A percentile compares a stretch with the other conserved stretches of the same genome.
Evolutionary conservation across 2,888 invertebrate genomes (phyloP).

Genomic region (Lordiphosa andalusiaca): DNA sequence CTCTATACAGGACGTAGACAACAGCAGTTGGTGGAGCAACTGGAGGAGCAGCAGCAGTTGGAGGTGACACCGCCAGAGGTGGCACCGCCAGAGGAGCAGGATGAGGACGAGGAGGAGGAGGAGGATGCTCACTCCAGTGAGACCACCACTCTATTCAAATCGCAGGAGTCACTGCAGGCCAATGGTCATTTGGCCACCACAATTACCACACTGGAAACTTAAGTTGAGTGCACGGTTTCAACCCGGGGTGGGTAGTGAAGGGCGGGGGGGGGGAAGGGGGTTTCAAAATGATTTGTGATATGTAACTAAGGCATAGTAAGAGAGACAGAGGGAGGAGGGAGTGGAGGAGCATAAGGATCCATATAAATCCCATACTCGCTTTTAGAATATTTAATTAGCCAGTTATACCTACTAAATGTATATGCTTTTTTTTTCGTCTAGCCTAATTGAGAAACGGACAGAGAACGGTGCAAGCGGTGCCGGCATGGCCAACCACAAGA

Average conservation of each 20-base stretch:
- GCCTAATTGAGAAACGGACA: too few relatives aligned
- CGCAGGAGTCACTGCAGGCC: constrained; percentile 50
- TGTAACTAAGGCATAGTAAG: constrained; percentile 11
- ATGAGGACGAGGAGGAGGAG: constrained; percentile 40
- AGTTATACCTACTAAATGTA: too few relatives aligned
- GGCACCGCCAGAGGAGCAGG: neutral
- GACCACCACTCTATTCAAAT: constrained; percentile 60
- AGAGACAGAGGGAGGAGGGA: too few relatives aligned
- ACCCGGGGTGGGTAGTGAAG: constrained; percentile 22
- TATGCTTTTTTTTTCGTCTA: too few relatives aligned
- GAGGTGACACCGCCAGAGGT: neutral
- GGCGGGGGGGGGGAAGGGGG: constrained; percentile 1
- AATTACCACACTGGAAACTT: constrained; percentile 15
- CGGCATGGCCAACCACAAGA: too few relatives aligned
- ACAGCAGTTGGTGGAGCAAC: neutral
- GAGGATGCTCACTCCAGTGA: constrained; percentile 59
- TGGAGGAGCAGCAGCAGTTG: neutral
- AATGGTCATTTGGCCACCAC: constrained; percentile 15
- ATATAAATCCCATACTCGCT: constrained; percentile 8
- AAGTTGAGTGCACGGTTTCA: constrained; percentile 55
- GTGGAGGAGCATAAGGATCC: too few relatives aligned
- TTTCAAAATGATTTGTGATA: constrained; percentile 33
- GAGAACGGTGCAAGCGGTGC: too few relatives aligned
- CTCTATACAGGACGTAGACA: constrained; percentile 81
- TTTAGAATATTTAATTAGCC: constrained; percentile 2